These are phyloP conservation scores for Papilio dardanus DNA, from an alignment of 1,140 invertebrate species.

Conservation along the genomic window DNA sequence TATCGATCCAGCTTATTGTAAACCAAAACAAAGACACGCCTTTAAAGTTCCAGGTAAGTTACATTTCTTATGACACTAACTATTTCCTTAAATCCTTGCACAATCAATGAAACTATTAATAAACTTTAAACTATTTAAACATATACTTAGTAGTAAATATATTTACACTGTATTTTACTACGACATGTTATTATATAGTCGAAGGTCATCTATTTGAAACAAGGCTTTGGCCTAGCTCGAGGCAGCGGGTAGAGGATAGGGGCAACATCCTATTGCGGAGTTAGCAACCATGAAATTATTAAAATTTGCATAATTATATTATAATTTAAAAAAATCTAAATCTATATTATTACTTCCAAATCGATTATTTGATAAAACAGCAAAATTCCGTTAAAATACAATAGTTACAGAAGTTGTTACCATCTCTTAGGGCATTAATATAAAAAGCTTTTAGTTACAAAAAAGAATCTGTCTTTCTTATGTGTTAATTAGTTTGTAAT, in stretches of 20 bases:
- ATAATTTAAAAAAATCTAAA: background rate
- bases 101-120: no score
- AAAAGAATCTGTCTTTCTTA: no score
- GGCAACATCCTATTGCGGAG: background rate
- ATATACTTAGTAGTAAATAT: no score
- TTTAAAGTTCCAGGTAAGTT: background rate
- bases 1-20: background rate
- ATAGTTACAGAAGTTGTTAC: no score
- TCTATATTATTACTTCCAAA: background rate
- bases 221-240: conserved; percentile 7
- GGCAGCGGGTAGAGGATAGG: background rate
- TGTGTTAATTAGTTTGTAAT: no score
- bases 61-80: no score
- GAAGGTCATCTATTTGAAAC: background rate
- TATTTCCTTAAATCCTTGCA: no score
- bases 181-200: no score
- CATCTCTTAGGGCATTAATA: no score
- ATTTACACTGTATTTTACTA: no score
- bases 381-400: background rate
- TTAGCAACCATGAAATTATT: conserved; percentile 4
- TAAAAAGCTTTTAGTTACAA: no score
- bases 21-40: background rate
- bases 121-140: no score
- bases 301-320: background rate
- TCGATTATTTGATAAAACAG: background rate